Evolutionary conservation across 2,888 invertebrate genomes (phyloP), one percentile per base, ranked within the genome.

Genomic region (Gandaritis pyraliata): DNA sequence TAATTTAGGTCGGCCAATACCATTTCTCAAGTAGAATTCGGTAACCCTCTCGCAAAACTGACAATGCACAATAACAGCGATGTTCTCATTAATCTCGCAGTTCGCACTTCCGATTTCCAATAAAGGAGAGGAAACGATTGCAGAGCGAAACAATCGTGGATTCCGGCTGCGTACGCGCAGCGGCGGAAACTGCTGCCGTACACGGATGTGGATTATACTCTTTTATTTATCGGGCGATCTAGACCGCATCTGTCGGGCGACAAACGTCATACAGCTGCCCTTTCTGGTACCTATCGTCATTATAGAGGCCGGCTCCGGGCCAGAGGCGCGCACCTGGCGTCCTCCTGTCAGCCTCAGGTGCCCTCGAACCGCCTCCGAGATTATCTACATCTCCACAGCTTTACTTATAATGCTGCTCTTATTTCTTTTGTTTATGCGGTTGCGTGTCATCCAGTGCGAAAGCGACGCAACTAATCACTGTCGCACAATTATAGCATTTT

Each of bases 201-300:
- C 75, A 77, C 86, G 89, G 88, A 88, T 89, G 86, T 85, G 81
- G 84, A 84, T 86, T 33, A n/a, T 86, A 82, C 84, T 88, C 87
- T 86, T 88, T 86, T 90, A 86, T 72, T 86, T 86, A 87, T 87
- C 86, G 82, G 75, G 66, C 85, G 83, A 91, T 90, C 89, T 89
- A 88, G 88, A 90, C 85, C 82, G 82, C 91, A 92, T 92, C 90
- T 91, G 91, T 85, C 88, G 82, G 71, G 78, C 83, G 85, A 85
- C 85, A 86, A 81, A 79, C 80, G 73, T 77, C 64, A 77, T 77
- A 79, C 87, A 91, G 90, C 91, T 91, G 90, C 88, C 84, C 79
- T 80, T 83, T 86, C 84, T 84, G 82, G 83, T 75, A 43, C 41
- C 15, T 81, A 77, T 82, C 81, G 81, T 77, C 74, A 78, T 81